phyloP scores from a whole-genome alignment of 2,113 vertebrate species.

The Picathartes gymnocephalus region DNA sequence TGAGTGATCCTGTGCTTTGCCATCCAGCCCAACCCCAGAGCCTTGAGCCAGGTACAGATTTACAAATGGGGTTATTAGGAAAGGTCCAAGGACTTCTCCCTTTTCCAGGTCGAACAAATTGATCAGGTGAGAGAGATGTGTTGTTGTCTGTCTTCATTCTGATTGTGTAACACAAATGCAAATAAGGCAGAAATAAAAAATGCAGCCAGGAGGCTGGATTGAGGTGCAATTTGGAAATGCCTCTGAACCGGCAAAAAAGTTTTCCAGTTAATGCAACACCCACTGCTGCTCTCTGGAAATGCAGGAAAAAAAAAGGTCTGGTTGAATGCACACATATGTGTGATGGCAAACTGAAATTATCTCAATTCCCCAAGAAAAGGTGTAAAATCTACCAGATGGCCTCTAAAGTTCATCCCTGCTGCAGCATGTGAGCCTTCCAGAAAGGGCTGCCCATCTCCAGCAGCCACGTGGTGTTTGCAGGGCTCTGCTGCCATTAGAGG shows the following conservation, averaged over 20 bases:
- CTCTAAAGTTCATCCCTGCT: neutral
- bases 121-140: neutral
- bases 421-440: neutral
- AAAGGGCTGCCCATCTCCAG: neutral
- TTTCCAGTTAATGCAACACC: neutral
- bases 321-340: neutral
- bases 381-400: neutral
- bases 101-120: neutral
- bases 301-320: neutral
- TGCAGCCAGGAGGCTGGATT: neutral
- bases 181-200: neutral
- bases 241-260: neutral
- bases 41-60: neutral
- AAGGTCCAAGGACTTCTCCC: neutral
- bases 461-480: neutral
- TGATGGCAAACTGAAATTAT: neutral
- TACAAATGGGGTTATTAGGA: neutral
- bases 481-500: neutral
- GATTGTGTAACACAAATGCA: neutral
- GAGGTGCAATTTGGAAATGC: neutral
- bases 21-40: no score
- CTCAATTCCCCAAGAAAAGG: neutral
- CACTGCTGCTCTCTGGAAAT: neutral
- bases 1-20: neutral
- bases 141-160: neutral